A percentile compares a stretch with the other conserved stretches of the same genome.
phyloP scores from a whole-genome alignment of 2,113 vertebrate species.

The Brevimyrus niger region DNA sequence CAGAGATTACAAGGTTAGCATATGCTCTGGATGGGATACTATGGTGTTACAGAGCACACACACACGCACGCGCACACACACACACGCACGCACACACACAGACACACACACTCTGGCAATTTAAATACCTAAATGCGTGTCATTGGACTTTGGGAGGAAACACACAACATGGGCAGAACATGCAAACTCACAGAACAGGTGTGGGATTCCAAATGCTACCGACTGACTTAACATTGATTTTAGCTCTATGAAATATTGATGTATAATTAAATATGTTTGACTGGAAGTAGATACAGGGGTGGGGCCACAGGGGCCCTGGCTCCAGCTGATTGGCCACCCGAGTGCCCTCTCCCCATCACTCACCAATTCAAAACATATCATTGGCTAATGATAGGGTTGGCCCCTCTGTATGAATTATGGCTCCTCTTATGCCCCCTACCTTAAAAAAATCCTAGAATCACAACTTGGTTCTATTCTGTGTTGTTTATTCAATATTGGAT shows the following conservation, averaged over 20 bases:
- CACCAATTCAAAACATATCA: neutral
- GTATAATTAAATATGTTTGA: neutral
- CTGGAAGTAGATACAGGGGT: neutral
- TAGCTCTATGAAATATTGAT: neutral
- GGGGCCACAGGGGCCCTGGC: neutral
- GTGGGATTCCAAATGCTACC: neutral
- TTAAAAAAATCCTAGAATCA: too few relatives aligned
- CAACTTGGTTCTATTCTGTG: neutral
- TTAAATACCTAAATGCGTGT: neutral
- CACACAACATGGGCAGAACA: neutral
- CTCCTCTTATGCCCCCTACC: too few relatives aligned
- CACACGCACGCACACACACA: neutral
- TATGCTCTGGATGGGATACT: too few relatives aligned
- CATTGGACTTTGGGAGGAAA: neutral
- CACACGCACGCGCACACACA: neutral
- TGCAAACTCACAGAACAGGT: neutral
- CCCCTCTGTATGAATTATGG: neutral
- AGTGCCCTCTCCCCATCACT: neutral
- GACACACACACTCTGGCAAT: neutral
- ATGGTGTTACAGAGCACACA: too few relatives aligned
- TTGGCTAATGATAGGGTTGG: neutral
- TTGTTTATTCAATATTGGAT: neutral
- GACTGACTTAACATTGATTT: neutral
- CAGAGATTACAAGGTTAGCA: too few relatives aligned
- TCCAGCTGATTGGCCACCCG: neutral